Evolutionary conservation across 1,140 invertebrate species (phyloP).

Genomic region (Drosophila bipectinata): DNA sequence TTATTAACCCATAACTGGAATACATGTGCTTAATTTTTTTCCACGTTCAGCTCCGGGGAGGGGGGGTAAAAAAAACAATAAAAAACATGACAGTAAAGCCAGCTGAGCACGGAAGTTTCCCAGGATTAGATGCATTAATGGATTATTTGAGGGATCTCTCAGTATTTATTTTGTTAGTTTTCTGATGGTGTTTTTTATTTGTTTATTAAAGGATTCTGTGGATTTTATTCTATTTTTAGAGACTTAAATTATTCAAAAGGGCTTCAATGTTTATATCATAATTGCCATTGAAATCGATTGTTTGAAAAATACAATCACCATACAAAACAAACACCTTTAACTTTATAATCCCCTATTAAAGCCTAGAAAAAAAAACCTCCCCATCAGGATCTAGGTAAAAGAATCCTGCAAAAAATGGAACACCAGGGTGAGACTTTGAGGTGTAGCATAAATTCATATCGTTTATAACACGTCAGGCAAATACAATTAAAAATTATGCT

Average conservation of each 20-base stretch:
- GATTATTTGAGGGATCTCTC: slow-evolving; percentile 55
- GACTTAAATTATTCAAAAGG: slow-evolving; percentile 47
- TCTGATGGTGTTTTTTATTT: slow-evolving; percentile 2
- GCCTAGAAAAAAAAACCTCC: too few species aligned
- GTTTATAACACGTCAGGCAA: slow-evolving; percentile 62
- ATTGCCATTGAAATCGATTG: too few species aligned
- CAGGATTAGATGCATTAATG: slow-evolving; percentile 68
- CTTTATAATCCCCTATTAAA: too few species aligned
- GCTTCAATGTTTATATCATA: background rate
- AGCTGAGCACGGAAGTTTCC: slow-evolving; percentile 35
- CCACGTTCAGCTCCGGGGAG: background rate
- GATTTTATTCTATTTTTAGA: slow-evolving; percentile 17
- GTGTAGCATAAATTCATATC: slow-evolving; percentile 50
- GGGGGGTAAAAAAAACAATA: background rate
- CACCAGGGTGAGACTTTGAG: slow-evolving; percentile 17
- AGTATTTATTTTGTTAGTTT: slow-evolving; percentile 17
- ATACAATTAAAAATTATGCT: slow-evolving; percentile 75
- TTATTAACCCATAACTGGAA: slow-evolving; percentile 76
- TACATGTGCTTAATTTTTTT: slow-evolving; percentile 73
- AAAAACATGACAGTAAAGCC: background rate
- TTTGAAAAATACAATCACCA: too few species aligned
- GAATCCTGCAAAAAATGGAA: slow-evolving; percentile 9
- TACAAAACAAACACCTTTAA: too few species aligned
- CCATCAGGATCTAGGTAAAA: too few species aligned
- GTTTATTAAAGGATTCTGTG: background rate